Percentiles rank a stretch among this genome's conserved stretches.
These are phyloP conservation scores for Tragulus kanchil DNA, from an alignment of 2,113 vertebrate genomes.

Conservation along the genomic window DNA sequence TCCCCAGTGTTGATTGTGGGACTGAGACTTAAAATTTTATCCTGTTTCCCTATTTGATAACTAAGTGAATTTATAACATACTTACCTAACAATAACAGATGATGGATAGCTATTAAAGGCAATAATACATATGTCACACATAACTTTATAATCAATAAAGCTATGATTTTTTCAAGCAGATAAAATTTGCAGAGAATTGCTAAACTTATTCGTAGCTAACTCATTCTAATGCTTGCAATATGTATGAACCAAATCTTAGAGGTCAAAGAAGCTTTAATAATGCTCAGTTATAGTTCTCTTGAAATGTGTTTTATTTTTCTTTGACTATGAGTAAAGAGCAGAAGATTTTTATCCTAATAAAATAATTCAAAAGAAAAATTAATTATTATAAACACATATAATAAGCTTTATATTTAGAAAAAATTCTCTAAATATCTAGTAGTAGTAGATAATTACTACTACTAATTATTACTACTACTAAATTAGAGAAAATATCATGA, in stretches of 20 bases:
- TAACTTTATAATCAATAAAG: background rate
- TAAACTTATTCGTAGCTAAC: background rate
- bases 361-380: background rate
- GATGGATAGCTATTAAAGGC: background rate
- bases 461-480: no score
- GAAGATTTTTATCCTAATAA: slow-evolving; percentile 10
- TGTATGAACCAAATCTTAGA: background rate
- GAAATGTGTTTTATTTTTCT: background rate
- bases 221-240: background rate
- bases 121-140: background rate
- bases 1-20: background rate
- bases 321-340: background rate
- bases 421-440: slow-evolving; percentile 27
- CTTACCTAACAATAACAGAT: background rate
- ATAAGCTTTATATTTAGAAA: background rate
- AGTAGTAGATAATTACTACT: background rate
- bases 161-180: background rate
- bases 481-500: background rate
- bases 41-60: background rate
- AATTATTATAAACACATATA: background rate
- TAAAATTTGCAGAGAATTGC: background rate
- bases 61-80: background rate
- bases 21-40: background rate
- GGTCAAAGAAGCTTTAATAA: slow-evolving; percentile 5
- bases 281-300: background rate